Base-by-base conservation (phyloP, 2,113 vertebrate genomes). In the Bucco capensis region DNA sequence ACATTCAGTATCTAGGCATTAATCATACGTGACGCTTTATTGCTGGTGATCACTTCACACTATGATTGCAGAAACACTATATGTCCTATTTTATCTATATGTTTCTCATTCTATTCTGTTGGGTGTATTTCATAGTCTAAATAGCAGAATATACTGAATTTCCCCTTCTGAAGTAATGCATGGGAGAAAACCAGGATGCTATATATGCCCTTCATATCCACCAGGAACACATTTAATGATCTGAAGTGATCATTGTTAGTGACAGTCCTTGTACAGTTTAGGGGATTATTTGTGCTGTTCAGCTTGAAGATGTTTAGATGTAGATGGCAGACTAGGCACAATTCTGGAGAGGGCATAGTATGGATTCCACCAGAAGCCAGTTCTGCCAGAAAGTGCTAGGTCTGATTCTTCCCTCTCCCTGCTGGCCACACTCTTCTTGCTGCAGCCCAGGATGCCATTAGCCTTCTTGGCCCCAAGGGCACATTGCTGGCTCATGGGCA, bases 41-140 rank as follows among this genome's bases (percentile, higher is more conserved):
- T 3, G 1, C 22, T 51, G n/a, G 14, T 58, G 8, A 38, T 83
- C 44, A 8, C 15, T 72, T 86, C 40, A 24, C 51, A 17, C 18
- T 12, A 31, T 0, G 0, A 8, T 2, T 62, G 38, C 27, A 60
- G 86, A 67, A 75, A 62, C 3, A 12, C 27, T 13, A 6, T 0
- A 0, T 37, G 22, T 53, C 28, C 21, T 67, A 12, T 71, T 54
- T 93, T 2, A 64, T 37, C 15, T 61, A 10, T 50, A 13, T 74
- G 23, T n/a, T n/a, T n/a, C n/a, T n/a, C n/a, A n/a, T n/a, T 66
- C 16, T n/a, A 11, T 62, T 46, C 56, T 44, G 7, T 16, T 74
- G 8, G 9, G 14, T 84, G 25, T 33, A 47, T 69, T 73, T 66
- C 33, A 8, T 15, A 35, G 9, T 38, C 56, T 71, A 46, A 92